Evolutionary conservation across 1,140 invertebrate genomes (phyloP).

Genomic region (Berghia stephanieae): DNA sequence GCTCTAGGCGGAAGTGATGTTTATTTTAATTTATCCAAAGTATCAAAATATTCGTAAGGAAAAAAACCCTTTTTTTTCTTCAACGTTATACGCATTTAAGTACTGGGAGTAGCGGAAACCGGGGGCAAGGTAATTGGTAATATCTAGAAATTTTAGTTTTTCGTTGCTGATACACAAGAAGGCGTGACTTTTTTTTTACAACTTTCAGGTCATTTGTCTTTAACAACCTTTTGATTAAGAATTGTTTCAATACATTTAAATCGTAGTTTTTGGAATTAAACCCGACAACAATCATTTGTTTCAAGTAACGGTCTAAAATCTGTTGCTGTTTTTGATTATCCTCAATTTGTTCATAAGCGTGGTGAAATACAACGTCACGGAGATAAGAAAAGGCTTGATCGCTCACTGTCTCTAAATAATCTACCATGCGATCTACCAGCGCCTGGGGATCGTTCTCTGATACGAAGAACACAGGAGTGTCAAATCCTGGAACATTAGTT

Average conservation of each 20-base stretch:
- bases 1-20: constrained; percentile 24
- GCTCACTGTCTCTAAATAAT: constrained; percentile 11
- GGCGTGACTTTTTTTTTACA: constrained; percentile 36
- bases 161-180: constrained; percentile 34
- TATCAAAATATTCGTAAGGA: constrained; percentile 40
- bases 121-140: constrained; percentile 38
- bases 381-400: neutral
- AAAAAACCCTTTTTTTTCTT: constrained; percentile 41
- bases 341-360: neutral
- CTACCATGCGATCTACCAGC: constrained; percentile 18
- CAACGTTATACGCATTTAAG: constrained; percentile 38
- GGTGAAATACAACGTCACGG: neutral
- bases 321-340: neutral
- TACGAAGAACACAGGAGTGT: no score
- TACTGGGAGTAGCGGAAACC: constrained; percentile 35
- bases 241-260: constrained; percentile 35
- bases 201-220: neutral
- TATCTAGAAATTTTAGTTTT: constrained; percentile 39
- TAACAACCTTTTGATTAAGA: constrained; percentile 24
- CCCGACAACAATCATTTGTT: constrained; percentile 24
- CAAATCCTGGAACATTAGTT: no score
- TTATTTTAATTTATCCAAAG: constrained; percentile 25
- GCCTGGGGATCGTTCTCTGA: no score
- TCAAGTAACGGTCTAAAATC: constrained; percentile 21
- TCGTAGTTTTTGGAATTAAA: constrained; percentile 38